Percentiles rank a stretch among this genome's conserved stretches.
phyloP scores from a whole-genome alignment of 2,888 invertebrate genomes.

The Cheilosia scutellata region DNA sequence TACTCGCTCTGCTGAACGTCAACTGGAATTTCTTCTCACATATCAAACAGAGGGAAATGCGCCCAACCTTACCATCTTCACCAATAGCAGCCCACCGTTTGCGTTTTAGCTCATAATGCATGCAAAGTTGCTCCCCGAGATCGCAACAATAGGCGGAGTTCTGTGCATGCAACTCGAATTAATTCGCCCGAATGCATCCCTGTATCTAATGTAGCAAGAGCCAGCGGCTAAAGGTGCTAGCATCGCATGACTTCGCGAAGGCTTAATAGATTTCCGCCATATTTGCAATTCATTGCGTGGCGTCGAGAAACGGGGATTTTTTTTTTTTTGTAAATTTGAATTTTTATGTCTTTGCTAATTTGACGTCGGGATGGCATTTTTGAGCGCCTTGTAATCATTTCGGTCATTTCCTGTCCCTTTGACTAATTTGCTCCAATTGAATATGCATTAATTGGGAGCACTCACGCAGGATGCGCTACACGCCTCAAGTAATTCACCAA shows the following conservation, averaged over 20 bases:
- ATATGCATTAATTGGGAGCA: constrained; percentile 43
- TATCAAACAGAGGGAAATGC: constrained; percentile 21
- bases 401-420: constrained; percentile 21
- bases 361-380: constrained; percentile 28
- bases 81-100: constrained; percentile 45
- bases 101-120: constrained; percentile 36
- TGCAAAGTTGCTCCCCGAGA: constrained; percentile 34
- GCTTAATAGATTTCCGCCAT: constrained; percentile 39
- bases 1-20: constrained; percentile 43
- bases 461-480: constrained; percentile 49
- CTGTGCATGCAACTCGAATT: constrained; percentile 44
- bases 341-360: constrained; percentile 42
- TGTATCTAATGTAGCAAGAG: neutral
- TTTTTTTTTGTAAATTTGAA: constrained; percentile 1
- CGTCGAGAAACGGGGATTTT: no score
- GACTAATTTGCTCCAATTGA: constrained; percentile 34
- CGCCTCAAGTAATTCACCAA: constrained; percentile 40
- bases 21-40: constrained; percentile 45
- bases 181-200: constrained; percentile 40
- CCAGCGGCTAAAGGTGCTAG: constrained; percentile 13
- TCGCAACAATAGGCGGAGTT: constrained; percentile 62
- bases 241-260: constrained; percentile 37
- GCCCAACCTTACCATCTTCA: constrained; percentile 55
- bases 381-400: constrained; percentile 30
- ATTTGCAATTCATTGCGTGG: constrained; percentile 56